Base-by-base conservation (phyloP, 2,888 invertebrate species). In the Adelphocoris suturalis region DNA sequence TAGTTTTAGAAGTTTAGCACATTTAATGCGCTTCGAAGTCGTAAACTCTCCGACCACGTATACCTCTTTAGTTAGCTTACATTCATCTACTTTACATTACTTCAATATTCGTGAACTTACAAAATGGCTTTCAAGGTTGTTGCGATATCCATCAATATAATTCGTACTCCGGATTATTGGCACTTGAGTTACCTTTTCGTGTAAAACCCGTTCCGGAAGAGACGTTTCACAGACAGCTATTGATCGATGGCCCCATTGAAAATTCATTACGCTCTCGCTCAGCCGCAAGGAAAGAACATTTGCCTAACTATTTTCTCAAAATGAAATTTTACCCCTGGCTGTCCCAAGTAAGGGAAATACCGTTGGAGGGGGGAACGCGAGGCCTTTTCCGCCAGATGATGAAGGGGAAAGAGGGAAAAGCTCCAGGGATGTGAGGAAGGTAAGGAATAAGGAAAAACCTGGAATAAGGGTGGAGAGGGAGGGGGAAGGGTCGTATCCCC, bases 291-390 rank as follows among this genome's bases (percentile, higher is more conserved):
- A 37, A 47, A 23, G 52, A 47, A 52, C 52, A 82, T 82, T 82
- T 82, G 82, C 82, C 52, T 52, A 81, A 81, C 81, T 81, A 82
- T 52, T 82, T 37, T 48, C 27, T 52, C 82, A 82, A 82, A 82
- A 82, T 82, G 82, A 82, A 82, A 82, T 82, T 82, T 82, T 23
- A 4, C 23, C 37, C 3, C 37, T 37, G 37, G 3, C 37, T 2
- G 2, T 37, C 7, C 13, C 16, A 23, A 28, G 78, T 0, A 27
- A 19, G 47, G 81, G 81, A 37, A 37, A 37, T 37, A 37, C 37
- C 37, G n/a, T 81, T 82, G 48, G 23, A 11, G 82, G 0, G 82
- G 52, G 19, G 47, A 23, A 48, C 7, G 81, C 7, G 81, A n/a
- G 23, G 48, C 13, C 81, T 37, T 37, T 37, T 48, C 14, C 46